phyloP scores from a whole-genome alignment of 2,888 invertebrate species.

The Alviniconcha strummeri region DNA sequence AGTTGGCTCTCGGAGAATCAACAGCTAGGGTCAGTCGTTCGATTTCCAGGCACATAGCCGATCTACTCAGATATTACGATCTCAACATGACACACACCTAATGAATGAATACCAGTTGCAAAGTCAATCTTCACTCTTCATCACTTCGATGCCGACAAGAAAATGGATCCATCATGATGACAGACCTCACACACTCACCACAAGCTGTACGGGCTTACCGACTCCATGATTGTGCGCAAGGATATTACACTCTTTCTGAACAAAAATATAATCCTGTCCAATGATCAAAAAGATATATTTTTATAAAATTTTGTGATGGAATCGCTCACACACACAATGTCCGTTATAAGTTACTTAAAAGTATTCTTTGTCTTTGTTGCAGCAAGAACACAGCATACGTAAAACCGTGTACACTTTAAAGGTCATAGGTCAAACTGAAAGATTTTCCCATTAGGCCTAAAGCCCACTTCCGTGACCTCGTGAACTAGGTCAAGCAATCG shows the following conservation, averaged over 20 bases:
- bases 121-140: not conserved
- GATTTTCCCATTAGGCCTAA: not conserved
- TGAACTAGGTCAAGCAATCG: slow-evolving; percentile 36
- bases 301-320: not conserved
- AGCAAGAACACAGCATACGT: not conserved
- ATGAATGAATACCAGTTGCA: not conserved
- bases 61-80: not conserved
- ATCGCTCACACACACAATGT: not conserved
- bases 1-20: not conserved
- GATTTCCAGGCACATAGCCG: not conserved
- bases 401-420: not conserved
- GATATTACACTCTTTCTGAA: not conserved
- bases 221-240: slow-evolving; percentile 32
- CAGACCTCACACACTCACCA: slow-evolving; percentile 17
- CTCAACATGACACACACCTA: too few relatives aligned
- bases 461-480: slow-evolving; percentile 39
- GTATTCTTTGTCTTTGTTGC: not conserved
- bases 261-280: not conserved
- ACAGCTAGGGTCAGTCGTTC: too few relatives aligned
- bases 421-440: slow-evolving; percentile 34
- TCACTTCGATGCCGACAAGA: not conserved
- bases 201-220: slow-evolving; percentile 19
- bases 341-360: not conserved
- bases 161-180: slow-evolving; percentile 18
- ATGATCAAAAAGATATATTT: not conserved